A percentile compares a stretch with the other conserved stretches of the same genome.
These are phyloP conservation scores for Loris lydekkerianus DNA, from an alignment of 2,797 vertebrate genomes.

Conservation along the genomic window DNA sequence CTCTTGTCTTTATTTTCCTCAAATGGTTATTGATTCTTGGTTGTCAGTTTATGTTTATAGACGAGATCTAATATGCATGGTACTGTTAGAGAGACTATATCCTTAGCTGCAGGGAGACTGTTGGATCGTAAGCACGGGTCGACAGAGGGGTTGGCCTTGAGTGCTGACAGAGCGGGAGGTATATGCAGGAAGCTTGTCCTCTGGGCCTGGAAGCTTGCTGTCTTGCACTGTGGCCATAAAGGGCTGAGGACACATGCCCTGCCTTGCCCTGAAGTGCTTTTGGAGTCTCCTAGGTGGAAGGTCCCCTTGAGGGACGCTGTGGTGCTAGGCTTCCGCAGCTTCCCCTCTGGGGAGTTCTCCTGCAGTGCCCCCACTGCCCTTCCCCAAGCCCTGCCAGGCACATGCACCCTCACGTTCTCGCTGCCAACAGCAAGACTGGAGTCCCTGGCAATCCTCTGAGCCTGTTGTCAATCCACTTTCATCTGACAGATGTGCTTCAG, in stretches of 20 bases:
- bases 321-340: not conserved
- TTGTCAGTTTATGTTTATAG: not conserved
- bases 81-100: not conserved
- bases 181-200: not conserved
- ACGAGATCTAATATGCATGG: not conserved
- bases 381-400: not conserved
- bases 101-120: not conserved
- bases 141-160: not conserved
- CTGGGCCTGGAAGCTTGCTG: rapidly evolving
- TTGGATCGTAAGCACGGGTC: not conserved
- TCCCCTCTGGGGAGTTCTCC: not conserved
- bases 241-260: not conserved
- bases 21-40: not conserved
- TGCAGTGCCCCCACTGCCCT: not conserved
- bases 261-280: not conserved
- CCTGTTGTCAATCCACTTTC: rapidly evolving
- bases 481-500: not conserved
- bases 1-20: not conserved
- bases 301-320: not conserved
- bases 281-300: not conserved
- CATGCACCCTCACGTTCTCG: rapidly evolving
- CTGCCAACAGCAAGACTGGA: not conserved
- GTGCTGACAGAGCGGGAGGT: not conserved
- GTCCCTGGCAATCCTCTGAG: not conserved
- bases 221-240: not conserved